A percentile compares a stretch with the other conserved stretches of the same genome.
phyloP scores from a whole-genome alignment of 2,888 invertebrate species.

The Pegoplata infirma region DNA sequence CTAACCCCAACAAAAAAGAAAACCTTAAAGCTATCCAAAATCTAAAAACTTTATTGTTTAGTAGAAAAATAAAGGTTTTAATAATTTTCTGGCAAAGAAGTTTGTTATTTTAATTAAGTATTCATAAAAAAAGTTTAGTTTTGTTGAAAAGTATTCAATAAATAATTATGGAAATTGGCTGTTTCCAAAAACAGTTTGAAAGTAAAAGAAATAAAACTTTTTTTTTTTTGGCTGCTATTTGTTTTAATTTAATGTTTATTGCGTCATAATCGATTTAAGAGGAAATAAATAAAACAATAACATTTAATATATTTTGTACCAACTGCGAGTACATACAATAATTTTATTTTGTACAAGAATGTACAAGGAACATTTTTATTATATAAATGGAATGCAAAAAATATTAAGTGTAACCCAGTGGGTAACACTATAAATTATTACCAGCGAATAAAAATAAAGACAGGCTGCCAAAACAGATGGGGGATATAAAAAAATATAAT shows the following conservation, averaged over 20 bases:
- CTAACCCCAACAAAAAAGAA: not conserved
- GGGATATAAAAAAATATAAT: not conserved
- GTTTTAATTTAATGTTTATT: conserved; percentile 2
- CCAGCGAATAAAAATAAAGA: not conserved
- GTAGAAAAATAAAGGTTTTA: conserved; percentile 19
- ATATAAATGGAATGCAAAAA: not conserved
- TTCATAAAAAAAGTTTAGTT: conserved; percentile 14
- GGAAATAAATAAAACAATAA: not conserved
- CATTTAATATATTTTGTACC: not conserved
- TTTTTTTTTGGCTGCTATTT: no score
- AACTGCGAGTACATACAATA: no score
- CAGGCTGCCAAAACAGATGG: not conserved
- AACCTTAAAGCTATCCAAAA: not conserved
- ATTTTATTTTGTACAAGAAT: not conserved
- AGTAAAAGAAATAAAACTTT: not conserved
- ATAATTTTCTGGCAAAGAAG: conserved; percentile 23
- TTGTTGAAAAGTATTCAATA: conserved; percentile 6
- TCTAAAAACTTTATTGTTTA: conserved; percentile 15
- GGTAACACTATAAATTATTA: not conserved
- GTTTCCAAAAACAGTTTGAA: no score
- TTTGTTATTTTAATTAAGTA: conserved; percentile 41
- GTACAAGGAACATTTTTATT: no score
- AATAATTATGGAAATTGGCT: no score
- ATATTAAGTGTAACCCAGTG: not conserved
- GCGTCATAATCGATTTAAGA: not conserved